Evolutionary conservation across 2,888 invertebrate genomes (phyloP), one percentile per base, ranked within the genome.

Genomic region (Chalcosyrphus nemorum): DNA sequence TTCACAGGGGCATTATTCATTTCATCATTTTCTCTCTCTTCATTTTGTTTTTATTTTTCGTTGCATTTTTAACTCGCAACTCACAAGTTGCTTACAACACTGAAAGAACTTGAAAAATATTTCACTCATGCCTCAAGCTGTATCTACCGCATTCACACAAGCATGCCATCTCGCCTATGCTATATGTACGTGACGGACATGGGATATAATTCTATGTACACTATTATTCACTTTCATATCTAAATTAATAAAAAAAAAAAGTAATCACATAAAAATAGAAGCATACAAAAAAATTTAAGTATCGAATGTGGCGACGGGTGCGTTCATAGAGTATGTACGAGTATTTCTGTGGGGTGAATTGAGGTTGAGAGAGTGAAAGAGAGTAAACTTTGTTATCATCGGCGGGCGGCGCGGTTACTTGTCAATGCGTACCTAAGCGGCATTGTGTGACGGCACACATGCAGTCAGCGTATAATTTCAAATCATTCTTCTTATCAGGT

Each of bases 241-340:
- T 32, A 43, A 24, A 32, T n/a, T 21, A 29, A 47, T 29, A 13
- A 35, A 32, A 47, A 32, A 47, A 17, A 63, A 63, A 32, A 19
- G 27, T 24, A 50, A 71, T 38, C 32, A 50, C 50, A 71, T 59
- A 59, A 71, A 71, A 71, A 50, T 59, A 59, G 59, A 71, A 71
- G 41, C 38, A n/a, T 71, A 47, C 7, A 11, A n/a, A 4, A n/a
- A n/a, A n/a, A n/a, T n/a, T n/a, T n/a, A n/a, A n/a, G n/a, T n/a
- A n/a, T n/a, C n/a, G n/a, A n/a, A n/a, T n/a, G n/a, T n/a, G n/a
- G n/a, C n/a, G n/a, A n/a, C n/a, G n/a, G n/a, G n/a, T n/a, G n/a
- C n/a, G n/a, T n/a, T n/a, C n/a, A n/a, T n/a, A n/a, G n/a, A n/a
- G n/a, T n/a, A n/a, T n/a, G n/a, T 38, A 38, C n/a, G 38, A 27